Conservation (phyloP, 2,888 invertebrate genomes). For the Lepidochitona cinerea region DNA sequence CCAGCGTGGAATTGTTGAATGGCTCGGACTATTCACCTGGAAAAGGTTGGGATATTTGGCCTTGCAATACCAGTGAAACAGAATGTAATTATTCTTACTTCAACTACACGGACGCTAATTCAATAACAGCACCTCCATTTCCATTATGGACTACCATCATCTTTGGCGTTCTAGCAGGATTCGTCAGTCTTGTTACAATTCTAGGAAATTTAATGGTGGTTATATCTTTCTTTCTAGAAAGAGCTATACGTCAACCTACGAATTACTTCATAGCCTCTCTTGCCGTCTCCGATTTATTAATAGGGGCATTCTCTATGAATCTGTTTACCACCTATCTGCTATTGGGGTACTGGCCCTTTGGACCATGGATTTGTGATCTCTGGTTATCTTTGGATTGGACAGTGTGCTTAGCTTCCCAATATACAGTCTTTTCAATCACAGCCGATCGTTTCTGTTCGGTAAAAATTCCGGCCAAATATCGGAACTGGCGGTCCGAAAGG, state of each 20-base stretch:
- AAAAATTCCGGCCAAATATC: slow-evolving; percentile 96
- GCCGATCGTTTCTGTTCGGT: slow-evolving; percentile 99
- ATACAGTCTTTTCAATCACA: slow-evolving; percentile 98
- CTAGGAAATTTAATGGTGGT: slow-evolving; percentile 96
- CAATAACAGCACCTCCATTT: slow-evolving; percentile 72
- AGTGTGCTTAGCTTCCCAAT: slow-evolving; percentile 98
- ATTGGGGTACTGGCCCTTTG: slow-evolving; percentile 97
- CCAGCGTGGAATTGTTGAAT: neutral
- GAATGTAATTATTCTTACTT: slow-evolving; percentile 5
- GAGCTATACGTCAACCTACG: slow-evolving; percentile 92
- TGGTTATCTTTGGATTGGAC: slow-evolving; percentile 99
- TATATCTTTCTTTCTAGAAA: slow-evolving; percentile 93
- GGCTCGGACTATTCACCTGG: neutral
- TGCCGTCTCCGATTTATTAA: slow-evolving; percentile 96
- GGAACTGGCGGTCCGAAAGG: slow-evolving; percentile 96
- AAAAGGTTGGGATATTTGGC: neutral
- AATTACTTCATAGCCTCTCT: slow-evolving; percentile 99
- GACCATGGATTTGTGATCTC: slow-evolving; percentile 94
- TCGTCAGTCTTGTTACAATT: slow-evolving; percentile 92
- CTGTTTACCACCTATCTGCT: slow-evolving; percentile 98
- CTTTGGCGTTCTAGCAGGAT: slow-evolving; percentile 87
- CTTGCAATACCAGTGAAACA: neutral
- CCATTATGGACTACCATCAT: slow-evolving; percentile 90
- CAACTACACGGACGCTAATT: slow-evolving; percentile 5
- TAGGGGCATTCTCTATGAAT: slow-evolving; percentile 98